A percentile compares a stretch with the other conserved stretches of the same genome.
phyloP scores from a whole-genome alignment of 1,140 invertebrate species.

The Scaptomyza montana region DNA sequence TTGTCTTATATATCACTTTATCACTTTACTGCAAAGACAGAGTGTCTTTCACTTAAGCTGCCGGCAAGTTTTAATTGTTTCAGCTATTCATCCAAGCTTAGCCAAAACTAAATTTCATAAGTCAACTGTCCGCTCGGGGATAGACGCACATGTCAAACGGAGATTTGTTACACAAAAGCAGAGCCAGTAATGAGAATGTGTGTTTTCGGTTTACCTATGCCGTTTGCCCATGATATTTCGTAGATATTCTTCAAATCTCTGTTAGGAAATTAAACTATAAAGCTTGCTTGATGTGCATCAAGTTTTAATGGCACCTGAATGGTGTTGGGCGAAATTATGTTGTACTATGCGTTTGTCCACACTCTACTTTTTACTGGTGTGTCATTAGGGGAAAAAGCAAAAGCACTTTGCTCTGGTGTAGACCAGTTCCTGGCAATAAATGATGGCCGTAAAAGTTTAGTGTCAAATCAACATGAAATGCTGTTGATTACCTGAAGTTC shows the following conservation, averaged over 20 bases:
- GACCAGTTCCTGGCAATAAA: constrained; percentile 60
- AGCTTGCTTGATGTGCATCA: constrained; percentile 54
- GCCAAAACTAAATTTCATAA: constrained; percentile 2
- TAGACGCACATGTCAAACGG: constrained; percentile 47
- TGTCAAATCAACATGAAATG: constrained; percentile 75
- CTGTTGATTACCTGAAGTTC: constrained; percentile 67
- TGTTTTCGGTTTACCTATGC: no score
- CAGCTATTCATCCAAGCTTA: no score
- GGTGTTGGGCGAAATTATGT: constrained; percentile 56
- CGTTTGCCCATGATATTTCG: no score
- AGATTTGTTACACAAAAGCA: constrained; percentile 61
- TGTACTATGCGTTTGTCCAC: constrained; percentile 9
- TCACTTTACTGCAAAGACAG: not conserved
- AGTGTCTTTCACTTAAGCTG: no score
- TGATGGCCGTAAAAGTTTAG: constrained; percentile 71
- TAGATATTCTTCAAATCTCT: constrained; percentile 18
- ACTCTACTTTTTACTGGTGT: constrained; percentile 4
- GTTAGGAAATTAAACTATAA: constrained; percentile 77
- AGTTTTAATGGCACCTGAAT: constrained; percentile 74
- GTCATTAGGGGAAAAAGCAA: constrained; percentile 55
- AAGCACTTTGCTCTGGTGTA: constrained; percentile 42
- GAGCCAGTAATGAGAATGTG: constrained; percentile 41
- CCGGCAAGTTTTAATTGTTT: not conserved
- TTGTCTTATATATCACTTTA: not conserved
- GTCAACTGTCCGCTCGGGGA: constrained; percentile 15